A percentile compares a stretch with the other conserved stretches of the same genome.
These are phyloP conservation scores for Okapia johnstoni DNA, from an alignment of 2,113 vertebrate species.

Conservation along the genomic window DNA sequence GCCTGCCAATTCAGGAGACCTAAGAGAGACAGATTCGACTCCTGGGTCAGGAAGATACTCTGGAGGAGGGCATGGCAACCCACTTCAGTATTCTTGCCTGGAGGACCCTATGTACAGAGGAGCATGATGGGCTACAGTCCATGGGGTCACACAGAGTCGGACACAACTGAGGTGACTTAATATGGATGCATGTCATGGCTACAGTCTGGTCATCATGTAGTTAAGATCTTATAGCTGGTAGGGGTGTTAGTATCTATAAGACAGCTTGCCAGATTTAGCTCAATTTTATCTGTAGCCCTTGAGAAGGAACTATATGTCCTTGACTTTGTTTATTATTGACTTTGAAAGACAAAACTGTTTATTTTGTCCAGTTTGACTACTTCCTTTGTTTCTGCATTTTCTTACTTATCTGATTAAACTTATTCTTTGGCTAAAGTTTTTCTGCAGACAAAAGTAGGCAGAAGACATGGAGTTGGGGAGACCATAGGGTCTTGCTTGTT, in stretches of 20 bases:
- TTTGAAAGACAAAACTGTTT: not conserved
- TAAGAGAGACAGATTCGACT: not conserved
- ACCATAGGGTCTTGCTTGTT: not conserved
- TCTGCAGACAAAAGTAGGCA: not conserved
- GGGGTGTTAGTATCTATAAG: not conserved
- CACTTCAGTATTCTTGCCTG: not conserved
- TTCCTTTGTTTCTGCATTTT: not conserved
- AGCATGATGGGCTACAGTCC: not conserved
- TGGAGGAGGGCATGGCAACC: not conserved
- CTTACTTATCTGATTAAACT: not conserved
- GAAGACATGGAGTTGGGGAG: not conserved
- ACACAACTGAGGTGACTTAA: not conserved
- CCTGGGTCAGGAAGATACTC: not conserved
- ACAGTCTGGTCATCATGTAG: not conserved
- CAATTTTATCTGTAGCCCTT: not conserved
- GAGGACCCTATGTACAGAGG: not conserved
- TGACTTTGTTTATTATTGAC: not conserved
- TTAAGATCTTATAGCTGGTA: not conserved
- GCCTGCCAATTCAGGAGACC: not conserved
- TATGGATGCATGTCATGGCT: not conserved
- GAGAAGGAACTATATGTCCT: not conserved
- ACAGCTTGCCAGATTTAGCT: not conserved
- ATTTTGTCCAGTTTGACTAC: not conserved
- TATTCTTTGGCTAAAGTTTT: not conserved
- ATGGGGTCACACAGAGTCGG: not conserved